Conservation (phyloP, 2,113 vertebrate species). For the Ammospiza caudacuta region DNA sequence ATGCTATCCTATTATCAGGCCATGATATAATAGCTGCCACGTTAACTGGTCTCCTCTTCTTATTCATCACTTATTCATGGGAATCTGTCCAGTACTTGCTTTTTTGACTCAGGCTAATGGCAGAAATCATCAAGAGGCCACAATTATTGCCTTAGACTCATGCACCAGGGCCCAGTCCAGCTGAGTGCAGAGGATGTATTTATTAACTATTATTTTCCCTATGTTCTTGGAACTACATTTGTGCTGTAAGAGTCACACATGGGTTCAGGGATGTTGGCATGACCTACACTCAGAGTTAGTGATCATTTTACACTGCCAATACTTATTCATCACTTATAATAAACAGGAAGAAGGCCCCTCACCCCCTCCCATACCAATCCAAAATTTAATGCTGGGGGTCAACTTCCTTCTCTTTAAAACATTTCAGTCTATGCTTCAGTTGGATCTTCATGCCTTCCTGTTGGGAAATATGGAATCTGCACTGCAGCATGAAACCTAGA, state of each 20-base stretch:
- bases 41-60: not conserved
- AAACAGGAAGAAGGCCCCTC: not conserved
- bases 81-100: not conserved
- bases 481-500: not conserved
- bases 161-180: not conserved
- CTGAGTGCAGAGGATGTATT: not conserved
- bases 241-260: not conserved
- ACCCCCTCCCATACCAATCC: accelerated
- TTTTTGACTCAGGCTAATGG: not conserved
- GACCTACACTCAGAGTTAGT: not conserved
- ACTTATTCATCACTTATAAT: not conserved
- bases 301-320: not conserved
- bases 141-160: not conserved
- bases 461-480: not conserved
- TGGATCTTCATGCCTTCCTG: not conserved
- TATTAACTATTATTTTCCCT: not conserved
- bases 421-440: not conserved
- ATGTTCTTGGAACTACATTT: not conserved
- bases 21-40: not conserved
- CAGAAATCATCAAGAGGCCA: not conserved
- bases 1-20: not conserved
- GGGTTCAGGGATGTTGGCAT: not conserved
- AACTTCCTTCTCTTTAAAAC: not conserved
- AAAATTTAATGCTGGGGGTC: not conserved
- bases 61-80: not conserved